phyloP scores from a whole-genome alignment of 2,797 vertebrate species.

The Thalassophryne amazonica region DNA sequence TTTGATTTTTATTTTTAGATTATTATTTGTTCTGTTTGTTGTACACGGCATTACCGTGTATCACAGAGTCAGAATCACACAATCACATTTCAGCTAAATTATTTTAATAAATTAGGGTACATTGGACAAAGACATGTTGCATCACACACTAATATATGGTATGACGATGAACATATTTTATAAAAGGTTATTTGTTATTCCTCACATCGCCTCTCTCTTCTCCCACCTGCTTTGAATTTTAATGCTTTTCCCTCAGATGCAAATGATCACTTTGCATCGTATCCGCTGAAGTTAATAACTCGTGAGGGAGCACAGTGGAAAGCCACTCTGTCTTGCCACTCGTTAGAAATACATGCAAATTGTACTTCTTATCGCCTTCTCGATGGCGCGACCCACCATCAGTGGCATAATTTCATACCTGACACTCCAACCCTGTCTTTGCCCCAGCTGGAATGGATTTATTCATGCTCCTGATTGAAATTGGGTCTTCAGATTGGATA shows the following conservation, averaged over 20 bases:
- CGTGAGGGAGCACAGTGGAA: constrained; percentile 41
- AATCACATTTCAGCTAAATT: background rate
- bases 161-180: too few relatives aligned
- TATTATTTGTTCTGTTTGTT: too few relatives aligned
- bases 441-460: constrained; percentile 33
- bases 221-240: constrained; percentile 70
- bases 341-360: constrained; percentile 67
- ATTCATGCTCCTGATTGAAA: constrained; percentile 60
- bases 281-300: constrained; percentile 67
- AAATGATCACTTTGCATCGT: constrained; percentile 65
- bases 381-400: constrained; percentile 60
- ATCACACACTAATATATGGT: too few relatives aligned
- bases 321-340: constrained; percentile 51
- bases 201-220: constrained; percentile 17
- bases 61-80: constrained; percentile 3
- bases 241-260: constrained; percentile 64
- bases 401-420: constrained; percentile 68
- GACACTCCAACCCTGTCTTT: constrained; percentile 54
- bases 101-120: constrained; percentile 3
- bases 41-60: too few relatives aligned
- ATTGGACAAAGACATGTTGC: background rate
- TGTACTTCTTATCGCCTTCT: constrained; percentile 66
- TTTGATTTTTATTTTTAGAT: too few relatives aligned
- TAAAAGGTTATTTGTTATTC: too few relatives aligned
- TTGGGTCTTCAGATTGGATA: constrained; percentile 46